Conservation (phyloP, 1,140 invertebrate genomes). For the Heliconius nattereri region DNA sequence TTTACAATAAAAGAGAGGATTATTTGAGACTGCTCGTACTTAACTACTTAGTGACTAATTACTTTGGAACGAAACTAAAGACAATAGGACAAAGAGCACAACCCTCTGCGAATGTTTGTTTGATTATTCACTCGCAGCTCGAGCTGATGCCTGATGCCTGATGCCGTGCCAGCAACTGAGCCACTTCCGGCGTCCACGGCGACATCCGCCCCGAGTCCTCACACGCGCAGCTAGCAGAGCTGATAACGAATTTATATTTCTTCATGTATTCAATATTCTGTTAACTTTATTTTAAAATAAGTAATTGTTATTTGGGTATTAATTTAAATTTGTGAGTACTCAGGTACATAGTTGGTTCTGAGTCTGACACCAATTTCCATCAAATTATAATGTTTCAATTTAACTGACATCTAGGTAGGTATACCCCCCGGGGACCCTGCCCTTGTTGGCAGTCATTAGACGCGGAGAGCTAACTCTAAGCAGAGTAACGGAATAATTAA, state of each 20-base stretch:
- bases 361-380: no score
- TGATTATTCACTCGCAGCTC: slow-evolving; percentile 36
- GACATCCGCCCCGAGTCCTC: slow-evolving; percentile 21
- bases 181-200: slow-evolving; percentile 23
- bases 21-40: background rate
- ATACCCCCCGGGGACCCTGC: no score
- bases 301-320: no score
- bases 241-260: background rate
- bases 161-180: background rate
- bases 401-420: no score
- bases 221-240: background rate
- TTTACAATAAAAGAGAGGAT: no score
- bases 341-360: no score
- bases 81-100: slow-evolving; percentile 23
- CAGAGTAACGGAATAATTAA: background rate
- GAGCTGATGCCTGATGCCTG: background rate
- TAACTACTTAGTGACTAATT: slow-evolving; percentile 27
- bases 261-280: background rate
- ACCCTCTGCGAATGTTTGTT: slow-evolving; percentile 26
- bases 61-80: background rate
- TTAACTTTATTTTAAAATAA: no score
- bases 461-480: background rate
- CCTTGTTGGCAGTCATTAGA: no score
- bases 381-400: no score
- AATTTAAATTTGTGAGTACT: no score